phyloP scores from a whole-genome alignment of 2,888 invertebrate genomes.

The Notodonta dromedarius region DNA sequence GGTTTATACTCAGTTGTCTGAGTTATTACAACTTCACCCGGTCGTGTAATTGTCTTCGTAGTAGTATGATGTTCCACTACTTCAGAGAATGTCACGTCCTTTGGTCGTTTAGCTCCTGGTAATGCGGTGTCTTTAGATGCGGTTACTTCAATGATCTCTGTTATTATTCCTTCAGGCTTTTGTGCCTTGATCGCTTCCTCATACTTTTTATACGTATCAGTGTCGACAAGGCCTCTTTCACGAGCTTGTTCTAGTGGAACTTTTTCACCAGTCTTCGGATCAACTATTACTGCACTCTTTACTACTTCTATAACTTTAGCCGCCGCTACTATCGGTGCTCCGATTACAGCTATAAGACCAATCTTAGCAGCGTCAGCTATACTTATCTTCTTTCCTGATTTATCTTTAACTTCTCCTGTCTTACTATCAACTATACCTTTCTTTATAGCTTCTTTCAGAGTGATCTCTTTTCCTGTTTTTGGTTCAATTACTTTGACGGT shows the following conservation, averaged over 20 bases:
- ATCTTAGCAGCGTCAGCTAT: constrained; percentile 90
- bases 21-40: constrained; percentile 40
- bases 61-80: constrained; percentile 29
- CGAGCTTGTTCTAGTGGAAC: constrained; percentile 90
- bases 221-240: constrained; percentile 86
- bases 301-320: constrained; percentile 87
- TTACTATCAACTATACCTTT: constrained; percentile 90
- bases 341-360: constrained; percentile 89
- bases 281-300: constrained; percentile 83
- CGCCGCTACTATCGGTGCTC: constrained; percentile 89
- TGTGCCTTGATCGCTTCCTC: constrained; percentile 40
- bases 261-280: constrained; percentile 90
- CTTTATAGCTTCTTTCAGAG: constrained; percentile 90
- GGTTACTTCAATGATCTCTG: constrained; percentile 18
- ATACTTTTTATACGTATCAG: constrained; percentile 58
- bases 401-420: constrained; percentile 87
- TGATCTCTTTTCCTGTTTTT: constrained; percentile 86
- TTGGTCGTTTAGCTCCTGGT: constrained; percentile 19
- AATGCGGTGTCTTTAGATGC: constrained; percentile 8
- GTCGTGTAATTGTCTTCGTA: constrained; percentile 34
- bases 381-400: constrained; percentile 86
- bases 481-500: constrained; percentile 89
- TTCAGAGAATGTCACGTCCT: constrained; percentile 28
- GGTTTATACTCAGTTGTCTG: constrained; percentile 50
- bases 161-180: constrained; percentile 23